Conservation (phyloP, 2,113 vertebrate genomes). For the Falcunculus frontatus region DNA sequence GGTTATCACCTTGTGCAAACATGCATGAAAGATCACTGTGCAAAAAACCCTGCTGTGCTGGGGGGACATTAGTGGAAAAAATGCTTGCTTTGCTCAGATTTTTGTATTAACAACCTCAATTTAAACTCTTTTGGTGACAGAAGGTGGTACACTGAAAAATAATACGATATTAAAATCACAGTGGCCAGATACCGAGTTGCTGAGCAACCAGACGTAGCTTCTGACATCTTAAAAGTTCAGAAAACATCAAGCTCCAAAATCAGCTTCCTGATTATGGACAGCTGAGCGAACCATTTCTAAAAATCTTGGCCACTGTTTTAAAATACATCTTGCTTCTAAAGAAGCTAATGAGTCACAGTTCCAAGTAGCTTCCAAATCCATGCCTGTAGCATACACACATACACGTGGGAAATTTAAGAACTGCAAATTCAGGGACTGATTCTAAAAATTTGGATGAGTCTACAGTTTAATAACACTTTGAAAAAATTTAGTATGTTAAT, state of each 20-base stretch:
- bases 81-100: background rate
- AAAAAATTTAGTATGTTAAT: background rate
- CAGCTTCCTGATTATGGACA: conserved; percentile 15
- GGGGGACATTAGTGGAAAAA: background rate
- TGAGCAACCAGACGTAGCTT: conserved; percentile 40
- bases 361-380: background rate
- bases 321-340: background rate
- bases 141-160: conserved; percentile 16
- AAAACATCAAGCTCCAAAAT: conserved; percentile 24
- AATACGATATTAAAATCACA: conserved; percentile 21
- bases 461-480: background rate
- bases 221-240: conserved; percentile 52
- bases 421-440: background rate
- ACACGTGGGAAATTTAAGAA: background rate
- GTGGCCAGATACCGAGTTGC: conserved; percentile 34
- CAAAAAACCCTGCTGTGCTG: background rate
- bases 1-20: background rate
- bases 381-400: background rate
- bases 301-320: background rate
- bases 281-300: background rate
- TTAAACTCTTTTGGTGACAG: background rate
- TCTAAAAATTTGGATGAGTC: background rate
- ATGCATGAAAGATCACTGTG: background rate
- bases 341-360: background rate
- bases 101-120: background rate